Evolutionary conservation across 2,113 vertebrate species (phyloP).

Genomic region (Dunckerocampus dactyliophorus): DNA sequence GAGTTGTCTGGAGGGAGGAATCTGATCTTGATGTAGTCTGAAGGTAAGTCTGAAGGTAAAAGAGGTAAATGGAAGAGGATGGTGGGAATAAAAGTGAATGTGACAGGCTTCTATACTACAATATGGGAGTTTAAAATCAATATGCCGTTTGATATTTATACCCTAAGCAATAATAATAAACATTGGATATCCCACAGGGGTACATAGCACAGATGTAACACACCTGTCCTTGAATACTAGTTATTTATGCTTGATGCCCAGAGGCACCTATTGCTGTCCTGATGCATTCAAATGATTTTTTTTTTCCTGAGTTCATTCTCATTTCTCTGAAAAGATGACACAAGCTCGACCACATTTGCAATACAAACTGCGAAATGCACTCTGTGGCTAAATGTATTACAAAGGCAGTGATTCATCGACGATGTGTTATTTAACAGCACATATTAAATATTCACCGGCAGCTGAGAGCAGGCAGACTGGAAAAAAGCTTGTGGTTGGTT

Average conservation of each 20-base stretch:
- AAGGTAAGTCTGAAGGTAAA: not conserved
- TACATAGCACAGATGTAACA: not conserved
- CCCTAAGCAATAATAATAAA: too few species aligned
- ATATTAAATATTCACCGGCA: constrained; percentile 58
- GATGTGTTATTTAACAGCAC: constrained; percentile 48
- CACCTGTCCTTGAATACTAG: not conserved
- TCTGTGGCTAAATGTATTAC: constrained; percentile 20
- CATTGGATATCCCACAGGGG: not conserved
- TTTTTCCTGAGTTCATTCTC: constrained; percentile 3
- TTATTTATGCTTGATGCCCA: constrained; percentile 1
- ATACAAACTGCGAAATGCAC: constrained; percentile 8
- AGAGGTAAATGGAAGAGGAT: not conserved
- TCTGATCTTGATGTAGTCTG: not conserved
- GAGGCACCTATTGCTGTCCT: not conserved
- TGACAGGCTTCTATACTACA: too few species aligned
- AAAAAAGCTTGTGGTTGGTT: constrained; percentile 23
- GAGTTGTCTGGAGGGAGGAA: not conserved
- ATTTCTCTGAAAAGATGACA: constrained; percentile 4
- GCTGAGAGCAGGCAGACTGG: constrained; percentile 35
- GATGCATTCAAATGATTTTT: constrained; percentile 24
- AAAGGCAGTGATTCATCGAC: constrained; percentile 37
- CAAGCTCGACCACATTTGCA: constrained; percentile 17
- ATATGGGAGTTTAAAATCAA: too few species aligned
- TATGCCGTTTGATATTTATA: too few species aligned
- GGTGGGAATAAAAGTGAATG: too few species aligned